phyloP scores from a whole-genome alignment of 2,797 vertebrate species.

The Loriculus beryllinus region DNA sequence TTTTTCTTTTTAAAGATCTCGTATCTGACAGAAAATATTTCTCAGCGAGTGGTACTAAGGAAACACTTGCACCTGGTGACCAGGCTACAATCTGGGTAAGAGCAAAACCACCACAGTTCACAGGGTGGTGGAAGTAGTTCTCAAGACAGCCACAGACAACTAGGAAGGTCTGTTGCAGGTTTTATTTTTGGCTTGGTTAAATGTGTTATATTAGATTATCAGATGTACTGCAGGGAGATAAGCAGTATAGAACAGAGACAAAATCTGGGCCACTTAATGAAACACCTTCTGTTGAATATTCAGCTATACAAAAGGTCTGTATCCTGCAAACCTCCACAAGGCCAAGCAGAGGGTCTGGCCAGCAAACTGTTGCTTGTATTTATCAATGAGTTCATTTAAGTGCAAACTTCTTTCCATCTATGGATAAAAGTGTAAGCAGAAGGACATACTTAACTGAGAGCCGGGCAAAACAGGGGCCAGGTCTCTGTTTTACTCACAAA shows the following conservation, averaged over 20 bases:
- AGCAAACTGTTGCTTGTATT: background rate
- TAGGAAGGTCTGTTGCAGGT: constrained; percentile 35
- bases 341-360: background rate
- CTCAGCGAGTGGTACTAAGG: background rate
- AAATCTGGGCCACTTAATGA: constrained; percentile 50
- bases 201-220: background rate
- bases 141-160: constrained; percentile 12
- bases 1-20: background rate
- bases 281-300: constrained; percentile 53
- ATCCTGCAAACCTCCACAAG: background rate
- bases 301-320: background rate
- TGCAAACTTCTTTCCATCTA: background rate
- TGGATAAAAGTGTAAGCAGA: background rate
- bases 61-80: background rate
- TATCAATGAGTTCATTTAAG: background rate
- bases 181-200: constrained; percentile 52
- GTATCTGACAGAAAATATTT: background rate
- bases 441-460: background rate
- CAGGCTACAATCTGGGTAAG: background rate
- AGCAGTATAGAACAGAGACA: background rate
- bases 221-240: constrained; percentile 22
- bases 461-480: background rate
- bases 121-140: background rate
- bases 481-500: background rate
- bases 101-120: background rate